Percentiles rank a stretch among this genome's conserved stretches.
Evolutionary conservation across 2,888 invertebrate species (phyloP).

Genomic region (Oxyscelio sp.): DNA sequence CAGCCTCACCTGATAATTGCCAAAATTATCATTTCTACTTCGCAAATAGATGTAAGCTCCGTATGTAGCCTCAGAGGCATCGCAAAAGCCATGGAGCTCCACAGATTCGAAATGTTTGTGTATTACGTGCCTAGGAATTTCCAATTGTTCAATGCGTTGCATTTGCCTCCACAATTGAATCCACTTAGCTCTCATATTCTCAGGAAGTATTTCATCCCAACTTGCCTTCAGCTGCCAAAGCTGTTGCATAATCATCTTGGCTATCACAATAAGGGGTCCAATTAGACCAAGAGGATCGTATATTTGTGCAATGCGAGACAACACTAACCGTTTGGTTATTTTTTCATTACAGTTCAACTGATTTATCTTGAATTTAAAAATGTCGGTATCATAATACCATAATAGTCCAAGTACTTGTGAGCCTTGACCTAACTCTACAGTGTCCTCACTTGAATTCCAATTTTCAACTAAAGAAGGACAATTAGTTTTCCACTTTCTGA

Average conservation of each 20-base stretch:
- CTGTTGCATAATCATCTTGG: neutral
- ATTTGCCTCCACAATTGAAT: neutral
- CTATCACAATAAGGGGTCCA: neutral
- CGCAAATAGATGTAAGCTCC: neutral
- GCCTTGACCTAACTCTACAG: neutral
- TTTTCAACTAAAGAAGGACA: neutral
- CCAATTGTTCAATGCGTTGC: neutral
- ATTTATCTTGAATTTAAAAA: neutral
- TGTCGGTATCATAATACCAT: neutral
- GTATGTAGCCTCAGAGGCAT: neutral
- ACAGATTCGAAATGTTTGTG: neutral
- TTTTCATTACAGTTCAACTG: too few species aligned
- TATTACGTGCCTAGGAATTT: neutral
- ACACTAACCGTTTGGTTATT: neutral
- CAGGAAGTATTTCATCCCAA: neutral
- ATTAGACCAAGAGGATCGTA: neutral
- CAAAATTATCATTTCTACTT: neutral
- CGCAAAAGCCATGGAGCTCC: neutral
- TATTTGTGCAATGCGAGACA: neutral
- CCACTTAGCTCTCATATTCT: neutral
- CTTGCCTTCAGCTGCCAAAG: neutral
- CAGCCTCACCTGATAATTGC: neutral
- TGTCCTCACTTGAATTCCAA: neutral
- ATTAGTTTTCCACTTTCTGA: constrained; percentile 53
- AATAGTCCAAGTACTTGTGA: neutral